Evolutionary conservation across 2,797 vertebrate genomes (phyloP), one percentile per base, ranked within the genome.

Genomic region (Betta splendens): DNA sequence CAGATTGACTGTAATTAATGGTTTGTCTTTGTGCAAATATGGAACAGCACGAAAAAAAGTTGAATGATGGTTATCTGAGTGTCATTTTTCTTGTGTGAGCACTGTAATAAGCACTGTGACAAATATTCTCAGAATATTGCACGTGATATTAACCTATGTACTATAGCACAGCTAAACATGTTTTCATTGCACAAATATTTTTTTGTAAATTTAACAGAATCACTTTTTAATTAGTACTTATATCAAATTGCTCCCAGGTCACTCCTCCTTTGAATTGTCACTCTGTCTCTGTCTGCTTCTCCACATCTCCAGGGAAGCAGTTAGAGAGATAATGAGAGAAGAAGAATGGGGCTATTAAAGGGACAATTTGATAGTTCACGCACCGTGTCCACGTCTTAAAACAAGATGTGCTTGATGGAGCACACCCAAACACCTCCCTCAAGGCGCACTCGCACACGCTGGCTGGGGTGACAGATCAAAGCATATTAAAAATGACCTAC

Each of bases 321-420:
- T 17, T 47, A 49, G 56, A 73, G 79, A 87, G 81, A 89, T 89
- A 90, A 89, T 89, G 86, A 86, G 77, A 45, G 68, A 85, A 84
- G 89, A 88, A 84, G 79, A 90, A 89, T 85, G 77, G 65, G 69
- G 79, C 85, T 79, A 90, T 91, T 92, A 92, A 83, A 85, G 69
- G 73, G 72, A 87, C 86, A 82, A 84, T 91, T 90, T 89, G 79
- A 83, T 82, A 69, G 87, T 85, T 87, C 77, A 78, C 75, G 79
- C 85, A 81, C 82, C 64, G 58, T 81, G 88, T 87, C 73, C 37
- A 46, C 33, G 10, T 84, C 75, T 75, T 68, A 57, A 86, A 87
- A 91, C 85, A 88, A 86, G 87, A 85, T 69, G 71, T 74, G 87
- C 84, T 80, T 66, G 66, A 76, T 63, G 31, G 65, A 82, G 77